Conservation (phyloP, 1,140 invertebrate species). For the Bursaphelenchus mucronatus region DNA sequence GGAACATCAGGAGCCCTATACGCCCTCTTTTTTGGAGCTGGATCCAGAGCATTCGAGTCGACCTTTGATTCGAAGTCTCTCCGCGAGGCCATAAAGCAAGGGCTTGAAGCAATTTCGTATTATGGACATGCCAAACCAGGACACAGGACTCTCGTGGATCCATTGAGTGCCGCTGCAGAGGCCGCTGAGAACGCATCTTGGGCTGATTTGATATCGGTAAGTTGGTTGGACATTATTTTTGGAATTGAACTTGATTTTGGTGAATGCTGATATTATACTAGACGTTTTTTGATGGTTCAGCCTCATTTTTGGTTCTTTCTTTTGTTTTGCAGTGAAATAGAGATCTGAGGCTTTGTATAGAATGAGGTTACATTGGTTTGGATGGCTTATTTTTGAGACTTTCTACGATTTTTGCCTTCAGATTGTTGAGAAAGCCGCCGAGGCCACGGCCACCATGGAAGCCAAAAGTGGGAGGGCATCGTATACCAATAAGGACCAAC, state of each 20-base stretch:
- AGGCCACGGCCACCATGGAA: slow-evolving; percentile 39
- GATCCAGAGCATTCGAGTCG: slow-evolving; percentile 6
- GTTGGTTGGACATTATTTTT: neutral
- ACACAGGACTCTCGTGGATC: slow-evolving; percentile 71
- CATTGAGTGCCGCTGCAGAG: slow-evolving; percentile 41
- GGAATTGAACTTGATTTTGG: no score
- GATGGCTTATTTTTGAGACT: neutral
- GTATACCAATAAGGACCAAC: slow-evolving; percentile 37
- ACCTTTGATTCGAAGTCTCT: slow-evolving; percentile 1
- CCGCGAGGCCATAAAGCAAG: slow-evolving; percentile 41
- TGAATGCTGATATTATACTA: no score
- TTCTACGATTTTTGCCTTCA: slow-evolving; percentile 19
- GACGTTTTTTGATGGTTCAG: no score
- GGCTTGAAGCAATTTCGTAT: slow-evolving; percentile 68
- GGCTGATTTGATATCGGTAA: slow-evolving; percentile 25
- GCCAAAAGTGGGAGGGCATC: slow-evolving; percentile 39
- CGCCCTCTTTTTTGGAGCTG: slow-evolving; percentile 16
- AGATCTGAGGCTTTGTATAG: no score
- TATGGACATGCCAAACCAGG: slow-evolving; percentile 73
- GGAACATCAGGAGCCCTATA: slow-evolving; percentile 38
- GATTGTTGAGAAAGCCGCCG: slow-evolving; percentile 33
- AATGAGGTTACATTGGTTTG: no score
- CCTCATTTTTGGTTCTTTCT: no score
- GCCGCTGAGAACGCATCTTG: slow-evolving; percentile 17
- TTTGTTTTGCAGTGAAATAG: no score